Base-by-base conservation (phyloP, 1,140 invertebrate genomes). In the Dysdera silvatica region DNA sequence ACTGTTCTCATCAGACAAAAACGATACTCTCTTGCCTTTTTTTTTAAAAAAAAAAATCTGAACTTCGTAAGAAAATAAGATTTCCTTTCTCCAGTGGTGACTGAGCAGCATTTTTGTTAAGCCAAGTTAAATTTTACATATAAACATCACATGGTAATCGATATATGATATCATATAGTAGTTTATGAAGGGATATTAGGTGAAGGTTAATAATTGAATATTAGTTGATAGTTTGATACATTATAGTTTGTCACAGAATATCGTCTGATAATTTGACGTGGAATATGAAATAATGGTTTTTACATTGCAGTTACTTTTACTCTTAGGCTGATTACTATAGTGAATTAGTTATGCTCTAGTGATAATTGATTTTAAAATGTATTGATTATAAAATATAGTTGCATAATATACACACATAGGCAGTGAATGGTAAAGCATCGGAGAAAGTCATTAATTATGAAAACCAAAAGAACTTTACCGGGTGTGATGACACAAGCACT, bases 401-500 rank as follows among this genome's bases (percentile, higher is more conserved):
- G 16, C n/a, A 16, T 33, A 5, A 18, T 52, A 32, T 4, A 52
- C 26, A 26, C 26, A 54, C 45, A 31, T 28, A 63, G 61, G 57
- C 55, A 35, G 57, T 65, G 4, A 65, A 65, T 60, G 62, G 62
- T n/a, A 58, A 49, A 48, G 55, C 20, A 23, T 29, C 35, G 28
- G 62, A 65, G 53, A 40, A 58, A 14, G 51, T 59, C 7, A 28
- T 65, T 6, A 59, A 65, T 31, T 14, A 43, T 20, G 47, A 65
- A 47, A 65, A 58, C 24, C 28, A 4, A 24, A 52, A 65, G 16
- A 58, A 65, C 29, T 65, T 43, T 26, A 52, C 55, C 45, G 62
- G 62, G 10, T 65, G 62, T 37, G 57, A 65, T 55, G 57, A 59
- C 20, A 58, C 55, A 5, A 65, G 62, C 40, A 31, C 37, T 14